These are phyloP conservation scores for Nebria salina DNA, from an alignment of 2,888 invertebrate species.

Conservation along the genomic window DNA sequence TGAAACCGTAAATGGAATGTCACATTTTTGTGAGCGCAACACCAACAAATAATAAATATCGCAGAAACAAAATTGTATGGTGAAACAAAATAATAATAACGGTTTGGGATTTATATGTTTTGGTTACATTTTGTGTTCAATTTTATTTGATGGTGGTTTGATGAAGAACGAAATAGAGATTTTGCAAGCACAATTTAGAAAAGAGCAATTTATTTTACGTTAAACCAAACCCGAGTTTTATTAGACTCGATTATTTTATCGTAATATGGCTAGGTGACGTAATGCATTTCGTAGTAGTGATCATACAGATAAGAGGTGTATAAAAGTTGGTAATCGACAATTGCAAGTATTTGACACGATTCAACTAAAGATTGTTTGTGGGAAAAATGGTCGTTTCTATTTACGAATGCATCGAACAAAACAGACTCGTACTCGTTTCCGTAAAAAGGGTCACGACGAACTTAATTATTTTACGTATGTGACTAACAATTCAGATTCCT, in stretches of 20 bases:
- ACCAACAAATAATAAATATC: too few relatives aligned
- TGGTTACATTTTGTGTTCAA: too few relatives aligned
- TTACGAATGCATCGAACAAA: not conserved
- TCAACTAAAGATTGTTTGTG: not conserved
- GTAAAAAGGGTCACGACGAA: not conserved
- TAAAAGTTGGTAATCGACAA: not conserved
- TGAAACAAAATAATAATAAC: too few relatives aligned
- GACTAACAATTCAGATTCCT: not conserved
- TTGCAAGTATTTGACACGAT: not conserved
- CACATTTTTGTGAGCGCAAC: not conserved
- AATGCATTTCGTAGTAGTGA: not conserved
- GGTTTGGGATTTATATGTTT: too few relatives aligned
- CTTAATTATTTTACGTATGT: slow-evolving; percentile 10
- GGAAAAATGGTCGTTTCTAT: not conserved
- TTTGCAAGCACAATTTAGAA: not conserved
- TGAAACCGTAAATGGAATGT: not conserved
- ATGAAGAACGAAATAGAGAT: not conserved
- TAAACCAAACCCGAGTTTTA: not conserved
- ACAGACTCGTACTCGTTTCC: not conserved
- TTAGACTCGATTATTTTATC: not conserved
- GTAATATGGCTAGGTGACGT: not conserved
- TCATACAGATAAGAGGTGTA: not conserved
- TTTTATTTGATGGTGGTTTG: not conserved
- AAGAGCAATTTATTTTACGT: not conserved
- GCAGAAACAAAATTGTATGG: too few relatives aligned